Evolutionary conservation across 2,797 vertebrate genomes (phyloP).

Genomic region (Acipenser ruthenus): DNA sequence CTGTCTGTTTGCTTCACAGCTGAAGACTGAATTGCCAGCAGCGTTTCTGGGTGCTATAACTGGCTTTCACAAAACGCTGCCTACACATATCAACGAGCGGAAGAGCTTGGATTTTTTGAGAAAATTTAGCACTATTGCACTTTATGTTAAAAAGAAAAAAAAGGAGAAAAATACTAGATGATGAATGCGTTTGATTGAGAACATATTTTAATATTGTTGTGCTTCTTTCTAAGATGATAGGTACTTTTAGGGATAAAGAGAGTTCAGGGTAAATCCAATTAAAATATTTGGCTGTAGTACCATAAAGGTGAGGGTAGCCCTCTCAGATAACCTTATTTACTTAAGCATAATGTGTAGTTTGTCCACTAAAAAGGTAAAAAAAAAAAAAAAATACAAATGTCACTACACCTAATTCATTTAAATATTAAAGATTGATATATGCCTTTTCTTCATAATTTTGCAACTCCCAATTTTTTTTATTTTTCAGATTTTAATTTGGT

Average conservation of each 20-base stretch:
- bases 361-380: too few species aligned
- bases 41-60: slow-evolving; percentile 40
- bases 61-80: slow-evolving; percentile 29
- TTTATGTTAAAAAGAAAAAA: slow-evolving; percentile 82
- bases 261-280: slow-evolving; percentile 67
- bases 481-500: too few species aligned
- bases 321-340: too few species aligned
- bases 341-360: too few species aligned
- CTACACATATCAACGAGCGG: slow-evolving; percentile 2
- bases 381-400: too few species aligned
- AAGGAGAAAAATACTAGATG: slow-evolving; percentile 7
- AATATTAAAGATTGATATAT: too few species aligned
- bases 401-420: too few species aligned
- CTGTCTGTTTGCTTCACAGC: slow-evolving; percentile 22
- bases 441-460: too few species aligned
- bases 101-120: slow-evolving; percentile 36
- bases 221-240: slow-evolving; percentile 48
- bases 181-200: slow-evolving; percentile 12
- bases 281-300: slow-evolving; percentile 67
- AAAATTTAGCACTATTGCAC: slow-evolving; percentile 97
- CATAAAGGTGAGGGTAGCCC: slow-evolving; percentile 49
- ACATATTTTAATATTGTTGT: slow-evolving; percentile 36
- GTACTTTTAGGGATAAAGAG: slow-evolving; percentile 56
- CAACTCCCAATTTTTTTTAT: too few species aligned
- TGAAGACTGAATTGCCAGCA: slow-evolving; percentile 37